Percentiles rank a stretch among this genome's conserved stretches.
Evolutionary conservation across 2,113 vertebrate genomes (phyloP).

Genomic region (Chionis minor): DNA sequence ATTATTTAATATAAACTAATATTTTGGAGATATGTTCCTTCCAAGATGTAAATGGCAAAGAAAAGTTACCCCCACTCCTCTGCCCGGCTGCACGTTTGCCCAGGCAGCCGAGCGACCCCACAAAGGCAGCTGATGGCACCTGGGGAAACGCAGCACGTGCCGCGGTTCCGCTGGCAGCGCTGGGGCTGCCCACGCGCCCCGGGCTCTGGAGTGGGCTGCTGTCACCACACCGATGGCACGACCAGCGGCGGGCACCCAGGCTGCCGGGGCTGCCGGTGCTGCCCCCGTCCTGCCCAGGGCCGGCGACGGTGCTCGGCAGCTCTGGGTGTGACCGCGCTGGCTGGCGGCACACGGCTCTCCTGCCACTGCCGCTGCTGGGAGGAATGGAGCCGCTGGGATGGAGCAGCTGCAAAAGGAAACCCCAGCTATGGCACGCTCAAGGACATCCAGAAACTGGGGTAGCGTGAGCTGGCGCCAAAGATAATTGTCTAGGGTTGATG

Average conservation of each 20-base stretch:
- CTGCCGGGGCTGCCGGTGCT: background rate
- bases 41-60: background rate
- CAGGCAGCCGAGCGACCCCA: background rate
- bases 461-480: background rate
- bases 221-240: background rate
- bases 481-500: background rate
- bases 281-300: background rate
- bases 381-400: background rate
- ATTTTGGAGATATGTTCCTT: background rate
- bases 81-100: background rate
- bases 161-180: background rate
- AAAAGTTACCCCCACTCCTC: background rate
- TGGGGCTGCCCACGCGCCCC: background rate
- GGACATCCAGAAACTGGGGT: background rate
- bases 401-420: background rate
- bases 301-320: background rate
- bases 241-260: background rate
- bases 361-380: too few relatives aligned
- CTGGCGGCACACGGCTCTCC: too few relatives aligned
- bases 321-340: rapidly evolving
- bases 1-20: background rate
- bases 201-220: background rate
- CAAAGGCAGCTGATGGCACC: rapidly evolving
- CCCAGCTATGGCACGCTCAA: too few relatives aligned
- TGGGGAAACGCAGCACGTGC: rapidly evolving